Evolutionary conservation across 2,888 invertebrate species (phyloP), one percentile per base, ranked within the genome.

Genomic region (Apoderus coryli): DNA sequence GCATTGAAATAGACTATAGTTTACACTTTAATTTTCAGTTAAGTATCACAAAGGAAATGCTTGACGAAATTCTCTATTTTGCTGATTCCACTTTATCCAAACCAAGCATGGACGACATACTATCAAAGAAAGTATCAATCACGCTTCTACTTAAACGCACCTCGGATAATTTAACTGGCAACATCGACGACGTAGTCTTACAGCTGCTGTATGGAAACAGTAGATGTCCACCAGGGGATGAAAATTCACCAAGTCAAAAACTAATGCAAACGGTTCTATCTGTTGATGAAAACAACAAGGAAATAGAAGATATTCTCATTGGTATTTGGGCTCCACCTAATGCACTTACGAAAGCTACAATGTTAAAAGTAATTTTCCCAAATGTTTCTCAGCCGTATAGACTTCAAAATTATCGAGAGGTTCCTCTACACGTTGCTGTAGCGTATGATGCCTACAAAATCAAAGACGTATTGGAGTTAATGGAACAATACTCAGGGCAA

Each of bases 391-490:
- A 59, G 1, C 54, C 67, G 1, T 62, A 71, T 30, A 59, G 71
- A 16, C 64, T 72, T 22, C 67, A 74, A 0, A 68, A 72, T 22
- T 59, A 63, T 0, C 53, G 64, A 1, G 65, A 69, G 1, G 63
- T 68, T 29, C 72, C 76, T 0, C 76, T 76, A 0, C 73, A 75
- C 56, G 50, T 76, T 32, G 65, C 71, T 3, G 62, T 81, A 40
- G 65, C 75, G 38, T 80, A 72, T 49, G 74, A 77, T 28, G 72
- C 75, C 4, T 69, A 67, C 50, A 78, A 76, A 53, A 66, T 74
- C 2, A 63, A 63, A 32, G 74, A 73, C 16, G 65, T 77, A 16
- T 56, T 71, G 27, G 61, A 64, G 12, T 50, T 68, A 4, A 63
- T 63, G 34, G 45, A 59, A 10, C 55, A 61, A 4, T 64, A 64